Evolutionary conservation across 2,113 vertebrate species (phyloP).

Genomic region (Lutjanus erythropterus): DNA sequence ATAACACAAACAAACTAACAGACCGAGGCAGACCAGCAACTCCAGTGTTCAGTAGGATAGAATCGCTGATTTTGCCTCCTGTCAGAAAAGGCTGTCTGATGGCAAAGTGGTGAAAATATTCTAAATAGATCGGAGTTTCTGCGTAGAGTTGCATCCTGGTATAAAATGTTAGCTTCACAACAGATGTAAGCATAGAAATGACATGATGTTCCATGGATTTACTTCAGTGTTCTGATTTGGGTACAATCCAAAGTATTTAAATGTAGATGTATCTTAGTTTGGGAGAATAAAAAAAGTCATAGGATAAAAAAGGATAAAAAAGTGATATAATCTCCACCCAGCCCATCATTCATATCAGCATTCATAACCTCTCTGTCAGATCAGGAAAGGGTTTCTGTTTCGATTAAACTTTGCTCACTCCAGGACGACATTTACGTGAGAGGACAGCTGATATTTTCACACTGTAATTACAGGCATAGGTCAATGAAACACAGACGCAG

Average conservation of each 20-base stretch:
- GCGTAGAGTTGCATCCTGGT: neutral
- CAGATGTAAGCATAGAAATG: neutral
- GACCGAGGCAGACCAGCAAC: too few species aligned
- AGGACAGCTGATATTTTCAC: conserved; percentile 77
- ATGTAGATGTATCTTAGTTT: neutral
- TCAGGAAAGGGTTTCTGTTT: conserved; percentile 63
- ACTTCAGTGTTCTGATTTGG: neutral
- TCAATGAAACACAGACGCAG: conserved; percentile 70
- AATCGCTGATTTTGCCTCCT: too few species aligned
- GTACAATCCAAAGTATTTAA: neutral
- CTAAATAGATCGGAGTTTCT: conserved; percentile 8
- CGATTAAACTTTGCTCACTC: conserved; percentile 76
- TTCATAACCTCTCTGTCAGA: conserved; percentile 66
- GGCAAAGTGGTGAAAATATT: too few species aligned
- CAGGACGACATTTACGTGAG: conserved; percentile 74
- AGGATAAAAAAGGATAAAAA: too few species aligned
- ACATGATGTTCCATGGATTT: neutral
- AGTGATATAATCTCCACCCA: conserved; percentile 9
- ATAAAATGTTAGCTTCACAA: neutral
- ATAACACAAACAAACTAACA: too few species aligned
- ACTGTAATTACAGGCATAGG: conserved; percentile 78
- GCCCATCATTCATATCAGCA: conserved; percentile 51
- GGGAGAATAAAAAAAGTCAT: conserved; percentile 9
- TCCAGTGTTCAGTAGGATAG: too few species aligned
- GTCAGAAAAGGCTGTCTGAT: too few species aligned